Conservation (phyloP, 2,113 vertebrate species). For the Platycercus adscitus region DNA sequence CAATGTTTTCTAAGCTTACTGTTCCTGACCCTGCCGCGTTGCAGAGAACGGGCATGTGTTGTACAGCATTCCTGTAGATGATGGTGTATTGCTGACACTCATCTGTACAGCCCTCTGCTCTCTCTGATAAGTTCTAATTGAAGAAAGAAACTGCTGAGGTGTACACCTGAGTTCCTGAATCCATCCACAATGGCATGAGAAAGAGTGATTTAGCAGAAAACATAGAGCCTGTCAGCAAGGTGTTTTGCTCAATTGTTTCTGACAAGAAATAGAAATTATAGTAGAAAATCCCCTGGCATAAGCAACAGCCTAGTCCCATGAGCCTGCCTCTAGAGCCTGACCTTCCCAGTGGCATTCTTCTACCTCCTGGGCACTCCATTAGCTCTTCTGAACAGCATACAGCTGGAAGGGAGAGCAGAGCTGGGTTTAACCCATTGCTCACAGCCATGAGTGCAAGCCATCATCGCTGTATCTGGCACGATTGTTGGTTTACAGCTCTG, state of each 20-base stretch:
- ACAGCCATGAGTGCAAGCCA: neutral
- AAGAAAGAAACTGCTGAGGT: neutral
- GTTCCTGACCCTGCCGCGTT: neutral
- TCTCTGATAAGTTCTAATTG: neutral
- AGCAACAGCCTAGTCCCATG: neutral
- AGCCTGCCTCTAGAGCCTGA: neutral
- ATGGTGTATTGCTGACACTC: neutral
- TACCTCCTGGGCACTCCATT: neutral
- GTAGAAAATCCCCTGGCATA: neutral
- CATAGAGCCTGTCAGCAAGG: neutral
- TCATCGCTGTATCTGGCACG: accelerated
- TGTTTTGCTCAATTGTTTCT: neutral
- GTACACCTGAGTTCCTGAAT: neutral
- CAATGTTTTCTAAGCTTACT: neutral
- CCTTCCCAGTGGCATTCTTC: neutral
- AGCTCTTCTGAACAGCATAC: neutral
- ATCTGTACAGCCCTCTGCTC: neutral
- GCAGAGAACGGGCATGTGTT: neutral
- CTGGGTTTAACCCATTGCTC: neutral
- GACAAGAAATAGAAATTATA: neutral
- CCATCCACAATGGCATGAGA: neutral
- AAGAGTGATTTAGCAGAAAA: neutral
- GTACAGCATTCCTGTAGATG: neutral
- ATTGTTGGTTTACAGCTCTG: neutral
- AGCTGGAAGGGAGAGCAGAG: neutral